phyloP scores from a whole-genome alignment of 2,888 invertebrate species.

The Masnerella sp. region DNA sequence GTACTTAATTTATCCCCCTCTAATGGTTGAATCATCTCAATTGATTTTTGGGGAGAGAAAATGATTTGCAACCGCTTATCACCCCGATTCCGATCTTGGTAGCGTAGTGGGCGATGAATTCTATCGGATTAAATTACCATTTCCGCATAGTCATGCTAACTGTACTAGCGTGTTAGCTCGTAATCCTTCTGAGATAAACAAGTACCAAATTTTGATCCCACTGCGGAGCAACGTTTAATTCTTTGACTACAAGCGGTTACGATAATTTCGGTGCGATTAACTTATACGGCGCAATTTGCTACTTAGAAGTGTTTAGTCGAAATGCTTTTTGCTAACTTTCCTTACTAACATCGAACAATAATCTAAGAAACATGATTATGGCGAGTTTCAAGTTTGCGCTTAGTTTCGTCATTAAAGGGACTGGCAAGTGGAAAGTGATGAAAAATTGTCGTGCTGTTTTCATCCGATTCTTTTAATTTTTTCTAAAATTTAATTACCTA shows the following conservation, averaged over 20 bases:
- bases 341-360: too few species aligned
- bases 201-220: slow-evolving; percentile 14
- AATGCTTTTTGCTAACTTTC: too few species aligned
- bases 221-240: slow-evolving; percentile 1
- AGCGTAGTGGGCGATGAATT: slow-evolving; percentile 10
- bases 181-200: slow-evolving; percentile 23
- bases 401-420: too few species aligned
- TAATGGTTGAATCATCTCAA: too few species aligned
- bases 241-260: neutral
- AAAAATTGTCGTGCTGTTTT: too few species aligned
- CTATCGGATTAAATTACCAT: slow-evolving; percentile 25
- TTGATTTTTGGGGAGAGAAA: neutral
- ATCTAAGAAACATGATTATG: too few species aligned
- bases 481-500: too few species aligned
- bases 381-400: too few species aligned
- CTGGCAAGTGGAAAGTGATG: too few species aligned
- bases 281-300: neutral
- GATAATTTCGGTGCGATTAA: neutral
- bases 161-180: slow-evolving; percentile 10
- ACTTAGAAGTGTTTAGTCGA: neutral
- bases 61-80: neutral
- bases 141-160: slow-evolving; percentile 9
- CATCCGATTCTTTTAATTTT: too few species aligned
- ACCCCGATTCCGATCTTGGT: slow-evolving; percentile 7
- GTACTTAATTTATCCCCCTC: too few species aligned